Percentiles rank a stretch among this genome's conserved stretches.
Conservation (phyloP, 2,888 invertebrate genomes). For the Elegia similella region DNA sequence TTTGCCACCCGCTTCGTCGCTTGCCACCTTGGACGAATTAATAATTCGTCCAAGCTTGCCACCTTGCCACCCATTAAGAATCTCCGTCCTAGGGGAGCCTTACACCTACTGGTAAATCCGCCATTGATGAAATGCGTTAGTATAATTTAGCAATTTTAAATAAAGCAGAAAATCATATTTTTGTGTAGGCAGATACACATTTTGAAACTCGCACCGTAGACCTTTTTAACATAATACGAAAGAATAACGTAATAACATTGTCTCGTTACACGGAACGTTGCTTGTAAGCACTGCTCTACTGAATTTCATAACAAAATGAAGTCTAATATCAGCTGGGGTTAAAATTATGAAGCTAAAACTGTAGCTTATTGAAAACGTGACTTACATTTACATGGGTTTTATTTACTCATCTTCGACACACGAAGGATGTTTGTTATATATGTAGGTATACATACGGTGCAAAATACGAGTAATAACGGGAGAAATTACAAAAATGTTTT, state of each 20-base stretch:
- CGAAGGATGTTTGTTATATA: not conserved
- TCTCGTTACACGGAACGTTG: slow-evolving; percentile 22
- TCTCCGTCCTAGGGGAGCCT: too few species aligned
- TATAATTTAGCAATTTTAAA: too few species aligned
- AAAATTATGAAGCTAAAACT: slow-evolving; percentile 81
- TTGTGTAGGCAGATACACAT: not conserved
- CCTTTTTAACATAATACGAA: not conserved
- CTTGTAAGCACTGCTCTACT: slow-evolving; percentile 43
- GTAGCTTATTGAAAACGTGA: slow-evolving; percentile 82
- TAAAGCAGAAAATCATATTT: too few species aligned
- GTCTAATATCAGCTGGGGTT: slow-evolving; percentile 75
- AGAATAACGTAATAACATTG: slow-evolving; percentile 21
- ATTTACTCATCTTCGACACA: slow-evolving; percentile 45
- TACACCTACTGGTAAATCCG: too few species aligned
- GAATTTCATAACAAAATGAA: slow-evolving; percentile 76
- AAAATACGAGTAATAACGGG: not conserved
- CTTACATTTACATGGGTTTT: slow-evolving; percentile 77
- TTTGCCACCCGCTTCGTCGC: too few species aligned
- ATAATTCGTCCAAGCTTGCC: too few species aligned
- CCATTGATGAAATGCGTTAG: too few species aligned
- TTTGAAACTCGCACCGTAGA: not conserved
- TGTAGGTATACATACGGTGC: not conserved
- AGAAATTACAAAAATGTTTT: not conserved
- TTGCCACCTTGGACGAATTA: too few species aligned
- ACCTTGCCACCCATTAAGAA: too few species aligned